Base-by-base conservation (phyloP, 2,113 vertebrate genomes). In the Cyanistes caeruleus region DNA sequence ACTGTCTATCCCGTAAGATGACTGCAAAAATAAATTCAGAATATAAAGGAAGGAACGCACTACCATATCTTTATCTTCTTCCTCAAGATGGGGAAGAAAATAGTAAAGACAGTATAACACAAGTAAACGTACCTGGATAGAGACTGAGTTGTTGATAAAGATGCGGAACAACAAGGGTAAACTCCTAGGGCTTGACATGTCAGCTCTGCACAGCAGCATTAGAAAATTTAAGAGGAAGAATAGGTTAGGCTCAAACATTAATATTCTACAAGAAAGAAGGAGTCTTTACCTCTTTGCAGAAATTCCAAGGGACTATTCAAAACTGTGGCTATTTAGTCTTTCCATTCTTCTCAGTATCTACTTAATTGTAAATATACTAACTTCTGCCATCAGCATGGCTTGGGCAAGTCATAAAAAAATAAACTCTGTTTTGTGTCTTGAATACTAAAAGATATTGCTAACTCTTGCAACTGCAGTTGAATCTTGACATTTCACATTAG, bases 21-120 rank as follows among this genome's bases (percentile, higher is more conserved):
- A 73, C 11, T 73, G 27, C 30, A 89, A 93, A 94, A 94, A 73
- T 56, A 49, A 80, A 31, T 68, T 64, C 35, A 86, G 48, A 89
- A 86, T 64, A 11, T 39, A 46, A 76, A 83, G 28, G 41, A 93
- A 93, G 27, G 70, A 60, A 60, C 5, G 0, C 31, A 27, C 7
- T 52, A 13, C n/a, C 70, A n/a, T 27, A 59, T 17, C 27, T 83
- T 89, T 13, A 35, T 74, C 51, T 65, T 92, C 25, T 63, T 27
- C 63, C 76, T 84, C 44, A 80, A 91, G 48, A 59, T 21, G 9
- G 20, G 15, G 48, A 76, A 63, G 43, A 58, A 82, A 88, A 85
- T 4, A 82, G 8, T 83, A 91, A 85, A 67, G 16, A 41, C 15
- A 51, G 5, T 41, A 18, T 41, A 33, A 63, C 7, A 52, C 8